Base-by-base conservation (phyloP, 2,888 invertebrate species). In the Micoletzkya japonica region DNA sequence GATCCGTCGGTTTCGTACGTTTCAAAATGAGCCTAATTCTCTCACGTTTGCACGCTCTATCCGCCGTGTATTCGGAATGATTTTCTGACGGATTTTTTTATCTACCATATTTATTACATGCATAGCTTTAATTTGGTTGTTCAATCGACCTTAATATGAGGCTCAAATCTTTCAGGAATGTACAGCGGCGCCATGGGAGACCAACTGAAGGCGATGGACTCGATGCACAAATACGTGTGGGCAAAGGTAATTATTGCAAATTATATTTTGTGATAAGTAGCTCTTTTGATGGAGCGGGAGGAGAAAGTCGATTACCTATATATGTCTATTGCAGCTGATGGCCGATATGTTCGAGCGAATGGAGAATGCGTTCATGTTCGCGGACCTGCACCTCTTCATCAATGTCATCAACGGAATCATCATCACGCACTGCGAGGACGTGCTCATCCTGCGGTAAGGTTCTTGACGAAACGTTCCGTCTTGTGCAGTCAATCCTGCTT, bases 151-250 rank as follows among this genome's bases (percentile, higher is more conserved):
- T n/a, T n/a, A n/a, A 44, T 44, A 44, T 10, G 10, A 44, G 20
- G 10, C 10, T 44, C 10, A 44, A 44, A n/a, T 39, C 28, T 52
- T 28, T 37, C 28, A 66, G 64, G 94, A 82, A 89, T 95, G 56
- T 94, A 94, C 87, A 91, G 92, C 37, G 85, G 84, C 0, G 71
- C 73, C 10, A 72, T 76, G 72, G 85, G 77, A 24, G 83, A 91
- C 90, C 93, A 94, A 81, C 88, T 96, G 44, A 90, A 93, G 60
- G 94, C 95, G 1, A 87, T 98, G 77, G 98, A 98, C 86, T 94
- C 96, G 0, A 89, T 97, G 74, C 98, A 99, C 87, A 99, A 99
- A 87, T 95, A 95, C 84, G 94, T 95, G 91, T 99, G 98, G 98
- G 94, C 95, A 2, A 92, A 95, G 85, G 87, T 88, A 77, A 76